These are phyloP conservation scores for Somateria mollissima DNA, from an alignment of 2,797 vertebrate species.

Conservation along the genomic window DNA sequence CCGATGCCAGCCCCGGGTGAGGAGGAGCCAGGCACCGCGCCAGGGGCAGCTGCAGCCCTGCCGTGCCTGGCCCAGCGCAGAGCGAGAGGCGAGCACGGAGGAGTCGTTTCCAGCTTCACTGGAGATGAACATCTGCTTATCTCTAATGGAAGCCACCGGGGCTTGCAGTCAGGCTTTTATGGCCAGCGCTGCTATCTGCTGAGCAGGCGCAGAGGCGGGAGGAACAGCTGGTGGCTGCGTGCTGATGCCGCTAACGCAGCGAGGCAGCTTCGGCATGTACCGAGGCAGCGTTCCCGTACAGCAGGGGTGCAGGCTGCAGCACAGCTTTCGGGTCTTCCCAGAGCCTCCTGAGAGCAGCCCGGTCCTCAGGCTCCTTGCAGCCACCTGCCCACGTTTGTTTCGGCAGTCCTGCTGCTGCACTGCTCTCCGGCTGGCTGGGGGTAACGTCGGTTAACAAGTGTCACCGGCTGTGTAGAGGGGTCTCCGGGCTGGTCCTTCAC, in stretches of 20 bases:
- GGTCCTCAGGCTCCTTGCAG: background rate
- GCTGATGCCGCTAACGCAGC: background rate
- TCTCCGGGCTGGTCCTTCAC: background rate
- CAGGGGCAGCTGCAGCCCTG: background rate
- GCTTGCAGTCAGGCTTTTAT: background rate
- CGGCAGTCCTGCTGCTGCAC: too few species aligned
- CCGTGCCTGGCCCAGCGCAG: background rate
- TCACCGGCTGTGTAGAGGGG: background rate
- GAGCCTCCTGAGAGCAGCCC: background rate
- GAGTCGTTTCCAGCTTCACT: background rate
- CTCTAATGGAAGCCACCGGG: background rate
- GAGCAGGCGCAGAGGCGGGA: background rate
- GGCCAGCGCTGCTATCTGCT: background rate
- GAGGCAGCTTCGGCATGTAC: background rate
- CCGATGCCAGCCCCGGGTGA: fast-evolving
- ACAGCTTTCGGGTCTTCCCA: background rate
- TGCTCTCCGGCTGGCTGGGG: background rate
- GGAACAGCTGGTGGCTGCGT: constrained; percentile 37
- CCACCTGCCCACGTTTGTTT: background rate
- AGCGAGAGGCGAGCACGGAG: fast-evolving
- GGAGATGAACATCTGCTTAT: constrained; percentile 23
- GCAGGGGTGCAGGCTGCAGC: background rate
- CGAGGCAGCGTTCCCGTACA: fast-evolving
- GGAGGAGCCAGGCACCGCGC: background rate
- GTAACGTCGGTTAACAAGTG: background rate